Evolutionary conservation across 2,797 vertebrate genomes (phyloP).

Genomic region (Halcyon leucocephala): DNA sequence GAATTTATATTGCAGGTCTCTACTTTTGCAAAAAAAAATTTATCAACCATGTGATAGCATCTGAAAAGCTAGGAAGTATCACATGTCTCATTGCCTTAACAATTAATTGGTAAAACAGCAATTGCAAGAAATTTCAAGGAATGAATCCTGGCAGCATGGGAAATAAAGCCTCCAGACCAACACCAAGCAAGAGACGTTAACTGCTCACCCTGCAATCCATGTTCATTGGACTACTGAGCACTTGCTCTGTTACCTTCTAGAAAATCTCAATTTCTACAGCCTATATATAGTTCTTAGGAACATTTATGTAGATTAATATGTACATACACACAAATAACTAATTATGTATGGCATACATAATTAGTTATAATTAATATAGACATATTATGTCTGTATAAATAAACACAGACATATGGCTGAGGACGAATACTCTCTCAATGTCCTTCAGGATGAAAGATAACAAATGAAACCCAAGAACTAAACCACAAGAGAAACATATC

Average conservation of each 20-base stretch:
- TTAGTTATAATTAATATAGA: not conserved
- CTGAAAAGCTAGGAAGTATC: not conserved
- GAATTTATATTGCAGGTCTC: not conserved
- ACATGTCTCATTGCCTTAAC: not conserved
- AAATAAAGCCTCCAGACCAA: not conserved
- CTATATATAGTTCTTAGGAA: not conserved
- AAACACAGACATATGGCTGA: not conserved
- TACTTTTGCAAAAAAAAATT: not conserved
- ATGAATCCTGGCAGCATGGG: not conserved
- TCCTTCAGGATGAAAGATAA: not conserved
- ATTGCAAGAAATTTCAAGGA: not conserved
- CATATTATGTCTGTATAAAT: not conserved
- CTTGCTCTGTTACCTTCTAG: not conserved
- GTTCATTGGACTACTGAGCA: not conserved
- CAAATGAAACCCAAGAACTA: not conserved
- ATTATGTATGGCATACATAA: not conserved
- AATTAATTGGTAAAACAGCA: conserved; percentile 1
- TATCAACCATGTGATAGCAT: conserved; percentile 2
- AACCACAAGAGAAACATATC: not conserved
- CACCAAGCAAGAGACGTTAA: not conserved
- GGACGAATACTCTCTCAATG: not conserved
- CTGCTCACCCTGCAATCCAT: not conserved
- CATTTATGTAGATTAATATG: not conserved
- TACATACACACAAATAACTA: not conserved
- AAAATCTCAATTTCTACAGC: not conserved